Conservation (phyloP, 2,797 vertebrate genomes). For the Alauda arvensis region DNA sequence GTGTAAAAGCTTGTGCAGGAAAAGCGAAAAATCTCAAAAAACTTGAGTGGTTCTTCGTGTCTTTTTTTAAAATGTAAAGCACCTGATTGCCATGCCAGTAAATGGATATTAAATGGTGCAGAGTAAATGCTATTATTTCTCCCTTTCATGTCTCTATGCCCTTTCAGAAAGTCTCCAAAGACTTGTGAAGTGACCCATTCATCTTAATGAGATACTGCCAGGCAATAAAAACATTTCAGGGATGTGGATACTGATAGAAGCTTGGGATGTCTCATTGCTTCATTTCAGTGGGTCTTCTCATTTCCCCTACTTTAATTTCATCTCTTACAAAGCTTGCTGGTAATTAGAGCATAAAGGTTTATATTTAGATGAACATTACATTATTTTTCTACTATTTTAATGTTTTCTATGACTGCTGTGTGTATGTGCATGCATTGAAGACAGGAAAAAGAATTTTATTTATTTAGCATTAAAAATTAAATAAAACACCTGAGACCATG, state of each 20-base stretch:
- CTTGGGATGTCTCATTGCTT: background rate
- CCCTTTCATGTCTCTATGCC: background rate
- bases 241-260: background rate
- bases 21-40: background rate
- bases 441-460: background rate
- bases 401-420: background rate
- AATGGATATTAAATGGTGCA: background rate
- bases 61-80: background rate
- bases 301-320: background rate
- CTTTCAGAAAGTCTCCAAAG: conserved; percentile 22
- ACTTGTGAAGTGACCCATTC: background rate
- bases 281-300: background rate
- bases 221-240: background rate
- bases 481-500: background rate
- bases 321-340: background rate
- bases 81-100: background rate
- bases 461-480: background rate
- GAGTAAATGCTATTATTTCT: background rate
- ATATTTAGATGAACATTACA: background rate
- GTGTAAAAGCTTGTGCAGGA: background rate
- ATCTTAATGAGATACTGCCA: conserved; percentile 14
- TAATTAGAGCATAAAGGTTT: conserved; percentile 9
- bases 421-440: background rate
- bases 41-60: background rate
- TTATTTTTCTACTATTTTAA: background rate